phyloP scores from a whole-genome alignment of 2,888 invertebrate species.

The Hecatera dysodea region DNA sequence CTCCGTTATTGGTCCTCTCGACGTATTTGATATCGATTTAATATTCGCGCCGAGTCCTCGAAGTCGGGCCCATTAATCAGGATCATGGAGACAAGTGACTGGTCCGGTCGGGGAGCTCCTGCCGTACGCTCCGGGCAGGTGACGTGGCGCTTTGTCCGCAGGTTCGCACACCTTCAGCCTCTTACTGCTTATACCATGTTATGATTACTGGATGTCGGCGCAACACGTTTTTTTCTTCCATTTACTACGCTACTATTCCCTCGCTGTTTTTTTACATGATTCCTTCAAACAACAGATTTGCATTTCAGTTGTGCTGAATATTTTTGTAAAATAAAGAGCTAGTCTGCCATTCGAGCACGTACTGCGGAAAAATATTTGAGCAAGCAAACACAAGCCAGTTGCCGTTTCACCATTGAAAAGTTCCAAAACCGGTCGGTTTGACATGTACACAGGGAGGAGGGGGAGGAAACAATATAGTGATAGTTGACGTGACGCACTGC shows the following conservation, averaged over 20 bases:
- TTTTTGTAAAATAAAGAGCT: background rate
- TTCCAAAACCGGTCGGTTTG: no score
- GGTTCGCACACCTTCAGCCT: background rate
- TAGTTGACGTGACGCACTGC: background rate
- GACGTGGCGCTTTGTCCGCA: background rate
- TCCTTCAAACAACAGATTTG: background rate
- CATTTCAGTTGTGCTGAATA: background rate
- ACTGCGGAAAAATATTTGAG: no score
- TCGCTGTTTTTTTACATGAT: background rate
- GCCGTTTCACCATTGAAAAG: no score
- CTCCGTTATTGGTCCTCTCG: constrained; percentile 2
- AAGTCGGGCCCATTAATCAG: constrained; percentile 31
- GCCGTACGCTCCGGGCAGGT: background rate
- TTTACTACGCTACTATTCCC: background rate
- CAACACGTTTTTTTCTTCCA: no score
- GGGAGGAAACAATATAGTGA: background rate
- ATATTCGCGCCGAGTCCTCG: constrained; percentile 9
- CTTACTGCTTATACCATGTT: background rate
- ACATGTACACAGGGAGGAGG: background rate
- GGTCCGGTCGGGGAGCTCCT: background rate
- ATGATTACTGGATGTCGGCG: no score
- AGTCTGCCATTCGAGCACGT: background rate
- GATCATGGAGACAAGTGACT: constrained; percentile 37
- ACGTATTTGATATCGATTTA: constrained; percentile 33
- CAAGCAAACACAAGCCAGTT: background rate